Base-by-base conservation (phyloP, 2,888 invertebrate species). In the Morpho helenor region DNA sequence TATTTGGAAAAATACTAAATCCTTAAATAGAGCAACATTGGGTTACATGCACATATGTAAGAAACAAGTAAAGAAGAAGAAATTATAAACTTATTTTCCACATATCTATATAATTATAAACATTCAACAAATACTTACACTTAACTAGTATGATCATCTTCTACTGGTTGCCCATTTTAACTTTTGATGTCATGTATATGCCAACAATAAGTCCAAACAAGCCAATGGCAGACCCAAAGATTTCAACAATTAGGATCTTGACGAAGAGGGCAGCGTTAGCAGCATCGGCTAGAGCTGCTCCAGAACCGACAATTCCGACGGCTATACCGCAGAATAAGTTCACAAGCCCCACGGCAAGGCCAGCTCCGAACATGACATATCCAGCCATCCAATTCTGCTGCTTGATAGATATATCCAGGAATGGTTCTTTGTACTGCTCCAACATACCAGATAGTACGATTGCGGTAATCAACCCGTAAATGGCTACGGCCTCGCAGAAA, bases 401-500 rank as follows among this genome's bases (percentile, higher is more conserved):
- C 74, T 91, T 92, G 44, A 94, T 79, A 1, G 64, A 46, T 0
- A 78, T 64, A 31, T 81, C 79, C 9, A 79, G 71, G 56, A 86
- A 67, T 8, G 87, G 84, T 72, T 90, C 91, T 43, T 89, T 85
- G 76, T 93, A 93, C 72, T 85, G 84, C 65, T 94, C 95, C 70
- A 97, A 87, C 81, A 95, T 93, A 68, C 97, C 97, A 47, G 97
- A 96, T 62, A 99, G 92, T 45, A 99, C 98, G 79, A 99, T 99
- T 50, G 99, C 99, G 74, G 99, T 98, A 76, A 99, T 99, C 66
- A 99, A 93, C 40, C 99, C 99, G 86, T 99, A 99, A 87, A 99
- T 99, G 66, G 99, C 99, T 4, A 99, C 99, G 67, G 99, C 99
- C 91, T 99, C 99, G 82, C 99, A 99, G 92, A 99, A 99, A 86